Evolutionary conservation across 2,888 invertebrate species (phyloP).

Genomic region (Lissocephala sabroskyi): DNA sequence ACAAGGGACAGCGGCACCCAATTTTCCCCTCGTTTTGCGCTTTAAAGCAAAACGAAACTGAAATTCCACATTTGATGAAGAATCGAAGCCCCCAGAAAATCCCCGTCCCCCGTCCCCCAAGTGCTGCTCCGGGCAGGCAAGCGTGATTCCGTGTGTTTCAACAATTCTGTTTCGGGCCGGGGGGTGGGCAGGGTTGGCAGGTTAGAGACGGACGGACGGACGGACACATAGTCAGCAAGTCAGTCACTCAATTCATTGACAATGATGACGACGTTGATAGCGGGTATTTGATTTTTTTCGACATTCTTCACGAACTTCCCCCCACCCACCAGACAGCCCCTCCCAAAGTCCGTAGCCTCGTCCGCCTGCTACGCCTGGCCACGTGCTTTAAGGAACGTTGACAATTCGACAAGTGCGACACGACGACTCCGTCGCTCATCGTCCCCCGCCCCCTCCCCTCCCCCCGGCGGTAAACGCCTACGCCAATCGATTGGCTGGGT

Average conservation of each 20-base stretch:
- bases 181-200: background rate
- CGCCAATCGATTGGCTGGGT: conserved; percentile 29
- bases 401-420: conserved; percentile 58
- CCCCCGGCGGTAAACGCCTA: conserved; percentile 13
- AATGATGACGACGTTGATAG: conserved; percentile 57
- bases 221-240: conserved; percentile 15
- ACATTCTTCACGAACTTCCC: conserved; percentile 9
- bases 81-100: conserved; percentile 13
- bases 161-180: conserved; percentile 44
- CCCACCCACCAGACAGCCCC: background rate
- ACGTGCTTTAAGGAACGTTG: conserved; percentile 36
- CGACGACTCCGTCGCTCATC: conserved; percentile 17
- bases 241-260: conserved; percentile 59
- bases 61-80: conserved; percentile 16
- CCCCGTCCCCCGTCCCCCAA: too few relatives aligned
- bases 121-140: too few relatives aligned
- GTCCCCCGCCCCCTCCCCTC: background rate
- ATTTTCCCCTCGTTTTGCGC: conserved; percentile 17
- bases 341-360: background rate
- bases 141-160: conserved; percentile 46
- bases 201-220: background rate
- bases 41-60: conserved; percentile 17
- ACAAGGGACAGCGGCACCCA: conserved; percentile 22
- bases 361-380: background rate
- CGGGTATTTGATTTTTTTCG: conserved; percentile 39